Conservation (phyloP, 2,113 vertebrate species). For the Seriola rivoliana region DNA sequence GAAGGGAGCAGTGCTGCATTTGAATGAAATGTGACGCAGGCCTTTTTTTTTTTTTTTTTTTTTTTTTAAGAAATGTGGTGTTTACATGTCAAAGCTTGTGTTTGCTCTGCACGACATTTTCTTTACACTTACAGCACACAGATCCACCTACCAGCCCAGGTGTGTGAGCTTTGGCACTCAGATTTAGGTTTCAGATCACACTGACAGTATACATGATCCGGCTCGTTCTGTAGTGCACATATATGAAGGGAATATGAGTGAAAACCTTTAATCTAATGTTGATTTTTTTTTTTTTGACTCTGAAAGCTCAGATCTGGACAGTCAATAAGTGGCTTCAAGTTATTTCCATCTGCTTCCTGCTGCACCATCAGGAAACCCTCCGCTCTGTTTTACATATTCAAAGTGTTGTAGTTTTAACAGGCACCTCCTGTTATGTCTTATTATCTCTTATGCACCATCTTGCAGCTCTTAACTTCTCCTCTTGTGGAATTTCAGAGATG, state of each 20-base stretch:
- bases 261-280: no score
- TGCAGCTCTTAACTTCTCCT: not conserved
- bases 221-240: no score
- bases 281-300: no score
- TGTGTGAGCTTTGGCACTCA: not conserved
- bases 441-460: not conserved
- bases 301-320: no score
- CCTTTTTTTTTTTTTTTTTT: not conserved
- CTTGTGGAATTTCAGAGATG: constrained; percentile 25
- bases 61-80: not conserved
- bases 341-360: not conserved
- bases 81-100: constrained; percentile 6
- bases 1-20: constrained; percentile 31
- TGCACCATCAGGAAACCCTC: not conserved
- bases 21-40: constrained; percentile 60
- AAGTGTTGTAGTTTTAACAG: not conserved
- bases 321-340: no score
- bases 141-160: not conserved
- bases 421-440: not conserved
- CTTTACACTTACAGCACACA: not conserved
- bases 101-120: not conserved
- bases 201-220: no score
- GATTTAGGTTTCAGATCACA: not conserved
- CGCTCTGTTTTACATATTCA: not conserved
- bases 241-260: no score